Percentiles rank a stretch among this genome's conserved stretches.
These are phyloP conservation scores for Pleuronectes platessa DNA, from an alignment of 2,113 vertebrate genomes.

Conservation along the genomic window DNA sequence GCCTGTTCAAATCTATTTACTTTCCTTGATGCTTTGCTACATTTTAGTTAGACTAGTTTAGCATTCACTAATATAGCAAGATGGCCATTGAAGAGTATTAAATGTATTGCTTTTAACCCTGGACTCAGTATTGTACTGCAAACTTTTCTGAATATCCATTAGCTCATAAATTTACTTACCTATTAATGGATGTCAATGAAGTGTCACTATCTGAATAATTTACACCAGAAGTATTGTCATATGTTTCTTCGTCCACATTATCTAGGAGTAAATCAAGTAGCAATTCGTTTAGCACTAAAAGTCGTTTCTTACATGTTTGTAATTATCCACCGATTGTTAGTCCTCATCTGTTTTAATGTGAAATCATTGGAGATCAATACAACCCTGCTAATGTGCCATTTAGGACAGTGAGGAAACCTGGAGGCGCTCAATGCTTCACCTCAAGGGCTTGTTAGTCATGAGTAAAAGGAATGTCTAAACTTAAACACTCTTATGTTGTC, in stretches of 20 bases:
- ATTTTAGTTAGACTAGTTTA: constrained; percentile 1
- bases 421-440: not conserved
- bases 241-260: constrained; percentile 9
- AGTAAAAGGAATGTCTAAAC: not conserved
- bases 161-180: not conserved
- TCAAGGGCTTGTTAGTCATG: not conserved
- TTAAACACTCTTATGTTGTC: not conserved
- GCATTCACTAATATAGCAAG: not conserved
- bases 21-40: constrained; percentile 5
- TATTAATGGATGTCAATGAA: not conserved
- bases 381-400: constrained; percentile 9
- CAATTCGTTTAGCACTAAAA: not conserved
- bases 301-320: not conserved
- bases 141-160: not conserved
- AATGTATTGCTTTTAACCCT: not conserved
- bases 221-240: not conserved
- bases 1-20: not conserved
- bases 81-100: not conserved
- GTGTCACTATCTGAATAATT: not conserved
- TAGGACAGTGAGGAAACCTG: constrained; percentile 6
- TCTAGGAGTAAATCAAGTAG: constrained; percentile 8
- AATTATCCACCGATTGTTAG: not conserved
- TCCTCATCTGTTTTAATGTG: constrained; percentile 32
- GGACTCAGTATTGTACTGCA: not conserved
- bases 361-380: constrained; percentile 43